Percentiles rank a stretch among this genome's conserved stretches.
phyloP scores from a whole-genome alignment of 2,888 invertebrate species.

The Cyrtodaria siliqua region DNA sequence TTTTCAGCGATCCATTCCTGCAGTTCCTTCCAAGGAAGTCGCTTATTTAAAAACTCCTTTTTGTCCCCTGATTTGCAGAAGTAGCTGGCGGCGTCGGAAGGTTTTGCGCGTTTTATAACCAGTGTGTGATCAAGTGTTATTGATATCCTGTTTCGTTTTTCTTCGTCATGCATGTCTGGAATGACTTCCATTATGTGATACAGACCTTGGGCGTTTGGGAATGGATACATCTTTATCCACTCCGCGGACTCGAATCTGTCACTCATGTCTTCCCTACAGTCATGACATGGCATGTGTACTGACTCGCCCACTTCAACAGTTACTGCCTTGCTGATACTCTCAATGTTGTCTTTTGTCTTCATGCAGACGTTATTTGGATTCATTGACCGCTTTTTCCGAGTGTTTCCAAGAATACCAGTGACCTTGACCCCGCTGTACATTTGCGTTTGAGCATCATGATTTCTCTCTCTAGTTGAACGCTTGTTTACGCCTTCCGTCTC shows the following conservation, averaged over 20 bases:
- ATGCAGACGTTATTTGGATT: constrained; percentile 1
- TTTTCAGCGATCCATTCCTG: constrained; percentile 34
- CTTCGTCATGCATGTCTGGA: constrained; percentile 66
- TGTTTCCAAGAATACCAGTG: constrained; percentile 34
- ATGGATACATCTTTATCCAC: constrained; percentile 58
- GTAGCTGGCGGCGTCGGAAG: constrained; percentile 46
- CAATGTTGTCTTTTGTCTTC: background rate
- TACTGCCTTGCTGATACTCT: constrained; percentile 26
- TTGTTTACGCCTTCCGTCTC: background rate
- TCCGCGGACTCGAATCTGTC: constrained; percentile 37
- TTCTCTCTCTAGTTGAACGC: background rate
- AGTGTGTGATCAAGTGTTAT: constrained; percentile 64
- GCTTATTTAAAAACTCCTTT: constrained; percentile 18
- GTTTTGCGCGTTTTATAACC: constrained; percentile 48
- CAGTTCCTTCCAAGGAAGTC: constrained; percentile 37
- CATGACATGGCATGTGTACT: constrained; percentile 56
- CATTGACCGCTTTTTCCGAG: background rate
- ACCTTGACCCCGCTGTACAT: constrained; percentile 32
- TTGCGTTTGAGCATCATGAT: background rate
- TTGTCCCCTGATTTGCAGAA: constrained; percentile 34
- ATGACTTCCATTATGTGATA: constrained; percentile 60
- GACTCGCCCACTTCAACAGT: constrained; percentile 51
- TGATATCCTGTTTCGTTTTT: constrained; percentile 55
- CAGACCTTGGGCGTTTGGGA: constrained; percentile 17
- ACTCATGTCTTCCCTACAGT: constrained; percentile 15